Base-by-base conservation (phyloP, 1,140 invertebrate genomes). In the Zophobas atratus region DNA sequence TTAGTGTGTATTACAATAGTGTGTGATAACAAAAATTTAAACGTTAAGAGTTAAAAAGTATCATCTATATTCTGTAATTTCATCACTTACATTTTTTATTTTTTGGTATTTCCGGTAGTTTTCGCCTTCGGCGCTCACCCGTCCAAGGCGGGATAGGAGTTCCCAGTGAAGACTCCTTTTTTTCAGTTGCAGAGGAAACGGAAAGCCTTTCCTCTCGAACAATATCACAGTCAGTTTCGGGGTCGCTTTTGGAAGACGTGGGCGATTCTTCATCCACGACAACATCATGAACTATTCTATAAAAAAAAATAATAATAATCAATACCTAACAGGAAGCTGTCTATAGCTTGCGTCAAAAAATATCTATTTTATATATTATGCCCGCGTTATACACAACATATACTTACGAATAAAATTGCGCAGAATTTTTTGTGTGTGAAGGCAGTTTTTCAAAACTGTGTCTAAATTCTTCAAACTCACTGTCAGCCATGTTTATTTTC, bases 381-480 rank as follows among this genome's bases (percentile, higher is more conserved):
- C 20, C 20, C 20, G 20, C 20, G 20, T 20, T 20, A 20, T 20
- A 6, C 8, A 6, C 38, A 46, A 5, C 6, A 39, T 38, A 20
- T 76, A 91, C 91, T 92, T 88, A 92, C 92, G 91, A 92, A 84
- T 92, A 92, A 87, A 92, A 92, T 48, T 91, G 90, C 81, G 91
- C 89, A 55, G 94, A 91, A n/a, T 92, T 91, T 84, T 92, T 94
- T 60, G 93, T 92, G 82, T 94, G 93, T 84, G 94, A 55, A 70
- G 93, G 56, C 92, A 93, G 84, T 87, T 92, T 91, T 81, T 95
- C 95, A 88, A 96, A 96, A 86, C 92, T 93, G 81, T 94, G 92
- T 79, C 93, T 92, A 88, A 97, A 96, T 90, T 97, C 94, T 87
- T 97, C 95, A 89, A 96, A 97, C 87, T 97, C 95, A 84, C 91